Percentiles rank a stretch among this genome's conserved stretches.
Conservation (phyloP, 1,140 invertebrate species). For the Zaprionus capensis region DNA sequence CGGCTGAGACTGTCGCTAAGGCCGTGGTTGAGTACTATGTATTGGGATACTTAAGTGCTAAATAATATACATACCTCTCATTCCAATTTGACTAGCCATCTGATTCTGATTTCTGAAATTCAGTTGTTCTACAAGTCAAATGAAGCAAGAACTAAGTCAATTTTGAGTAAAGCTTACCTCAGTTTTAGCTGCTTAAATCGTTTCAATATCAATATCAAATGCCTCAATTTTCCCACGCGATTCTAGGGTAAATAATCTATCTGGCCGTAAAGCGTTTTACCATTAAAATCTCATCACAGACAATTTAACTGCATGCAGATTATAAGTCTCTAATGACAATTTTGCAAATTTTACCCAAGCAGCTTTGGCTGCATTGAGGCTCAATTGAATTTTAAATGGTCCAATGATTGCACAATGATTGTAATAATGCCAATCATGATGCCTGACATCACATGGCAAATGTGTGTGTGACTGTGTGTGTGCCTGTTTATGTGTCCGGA, state of each 20-base stretch:
- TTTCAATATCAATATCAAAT: background rate
- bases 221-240: background rate
- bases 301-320: background rate
- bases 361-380: background rate
- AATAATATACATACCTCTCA: too few relatives aligned
- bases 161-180: too few relatives aligned
- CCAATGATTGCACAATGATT: background rate
- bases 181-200: background rate
- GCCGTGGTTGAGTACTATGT: too few relatives aligned
- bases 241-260: background rate
- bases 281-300: background rate
- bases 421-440: background rate
- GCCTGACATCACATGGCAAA: background rate
- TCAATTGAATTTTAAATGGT: constrained; percentile 1
- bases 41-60: too few relatives aligned
- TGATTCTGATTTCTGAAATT: too few relatives aligned
- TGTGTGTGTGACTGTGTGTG: background rate
- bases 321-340: background rate
- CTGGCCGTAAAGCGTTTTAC: background rate
- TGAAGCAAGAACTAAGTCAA: too few relatives aligned
- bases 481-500: background rate
- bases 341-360: background rate
- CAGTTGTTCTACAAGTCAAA: too few relatives aligned
- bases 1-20: too few relatives aligned
- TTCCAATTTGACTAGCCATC: too few relatives aligned